Conservation (phyloP, 2,113 vertebrate genomes). For the Oncorhynchus mykiss region DNA sequence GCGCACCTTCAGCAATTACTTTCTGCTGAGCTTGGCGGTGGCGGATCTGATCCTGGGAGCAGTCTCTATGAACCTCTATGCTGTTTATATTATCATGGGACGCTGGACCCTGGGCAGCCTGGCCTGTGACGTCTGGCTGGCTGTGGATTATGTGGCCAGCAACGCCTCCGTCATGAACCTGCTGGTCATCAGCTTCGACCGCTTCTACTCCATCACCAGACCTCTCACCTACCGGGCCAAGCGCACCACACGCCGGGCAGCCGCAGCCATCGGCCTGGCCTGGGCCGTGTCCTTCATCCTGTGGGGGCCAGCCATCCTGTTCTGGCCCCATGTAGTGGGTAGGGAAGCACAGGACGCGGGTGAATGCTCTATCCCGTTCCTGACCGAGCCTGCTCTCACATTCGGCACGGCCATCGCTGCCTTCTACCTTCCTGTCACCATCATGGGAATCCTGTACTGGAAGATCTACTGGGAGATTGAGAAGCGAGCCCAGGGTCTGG, state of each 20-base stretch:
- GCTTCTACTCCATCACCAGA: slow-evolving; percentile 79
- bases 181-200: slow-evolving; percentile 81
- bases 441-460: slow-evolving; percentile 81
- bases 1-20: slow-evolving; percentile 81
- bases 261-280: slow-evolving; percentile 73
- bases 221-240: slow-evolving; percentile 78
- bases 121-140: slow-evolving; percentile 79
- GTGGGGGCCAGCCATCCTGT: slow-evolving; percentile 80
- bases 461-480: slow-evolving; percentile 79
- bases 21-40: slow-evolving; percentile 78
- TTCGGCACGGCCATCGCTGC: slow-evolving; percentile 79
- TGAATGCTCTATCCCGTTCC: slow-evolving; percentile 76
- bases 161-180: slow-evolving; percentile 83
- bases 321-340: slow-evolving; percentile 77
- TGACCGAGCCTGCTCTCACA: slow-evolving; percentile 74
- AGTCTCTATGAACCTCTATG: slow-evolving; percentile 82
- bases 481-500: slow-evolving; percentile 71
- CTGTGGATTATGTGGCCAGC: slow-evolving; percentile 80
- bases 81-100: slow-evolving; percentile 76
- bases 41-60: slow-evolving; percentile 79
- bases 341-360: slow-evolving; percentile 57
- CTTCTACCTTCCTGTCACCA: slow-evolving; percentile 79
- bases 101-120: slow-evolving; percentile 74
- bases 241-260: slow-evolving; percentile 72
- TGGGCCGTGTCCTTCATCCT: slow-evolving; percentile 79